A percentile compares a stretch with the other conserved stretches of the same genome.
Conservation (phyloP, 2,797 vertebrate genomes). For the Mus caroli region DNA sequence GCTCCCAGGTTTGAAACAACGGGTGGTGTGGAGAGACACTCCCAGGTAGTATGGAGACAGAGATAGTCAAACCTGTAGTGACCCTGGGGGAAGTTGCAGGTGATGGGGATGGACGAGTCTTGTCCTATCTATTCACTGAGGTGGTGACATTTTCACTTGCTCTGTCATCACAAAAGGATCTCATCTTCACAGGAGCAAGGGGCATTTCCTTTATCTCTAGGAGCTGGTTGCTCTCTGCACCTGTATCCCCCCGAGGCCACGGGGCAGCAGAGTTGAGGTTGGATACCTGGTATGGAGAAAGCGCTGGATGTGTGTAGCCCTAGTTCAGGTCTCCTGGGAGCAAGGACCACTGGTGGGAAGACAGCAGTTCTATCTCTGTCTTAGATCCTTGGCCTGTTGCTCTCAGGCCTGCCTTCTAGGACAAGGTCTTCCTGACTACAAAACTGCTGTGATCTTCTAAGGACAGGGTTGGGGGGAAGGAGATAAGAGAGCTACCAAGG, state of each 20-base stretch:
- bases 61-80: not conserved
- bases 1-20: not conserved
- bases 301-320: not conserved
- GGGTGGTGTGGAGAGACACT: not conserved
- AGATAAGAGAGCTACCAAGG: not conserved
- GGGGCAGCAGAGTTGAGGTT: not conserved
- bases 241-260: not conserved
- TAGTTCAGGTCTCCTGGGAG: not conserved
- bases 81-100: not conserved
- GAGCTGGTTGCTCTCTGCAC: not conserved
- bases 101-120: not conserved
- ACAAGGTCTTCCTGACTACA: not conserved
- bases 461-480: not conserved
- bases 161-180: not conserved
- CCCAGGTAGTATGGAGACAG: not conserved
- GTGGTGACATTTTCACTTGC: not conserved
- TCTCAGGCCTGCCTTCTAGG: not conserved
- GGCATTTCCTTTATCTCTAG: not conserved
- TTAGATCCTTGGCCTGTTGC: not conserved
- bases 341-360: not conserved
- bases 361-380: not conserved
- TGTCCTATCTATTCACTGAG: not conserved
- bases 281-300: too few relatives aligned
- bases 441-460: not conserved
- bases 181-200: not conserved